Evolutionary conservation across 2,797 vertebrate species (phyloP).

Genomic region (Lithobates pipiens): DNA sequence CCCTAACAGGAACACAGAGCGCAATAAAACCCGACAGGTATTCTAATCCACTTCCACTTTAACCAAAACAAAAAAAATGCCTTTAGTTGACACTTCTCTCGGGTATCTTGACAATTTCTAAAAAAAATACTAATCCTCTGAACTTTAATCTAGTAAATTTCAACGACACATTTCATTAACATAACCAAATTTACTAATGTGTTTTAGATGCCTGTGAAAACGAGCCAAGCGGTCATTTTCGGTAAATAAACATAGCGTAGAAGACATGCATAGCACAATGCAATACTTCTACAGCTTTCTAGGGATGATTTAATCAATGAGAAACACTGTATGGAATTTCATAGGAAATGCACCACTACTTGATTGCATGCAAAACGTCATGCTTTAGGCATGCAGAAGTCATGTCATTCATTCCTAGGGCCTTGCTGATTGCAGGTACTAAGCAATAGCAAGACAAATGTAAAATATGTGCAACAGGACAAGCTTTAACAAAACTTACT

Average conservation of each 20-base stretch:
- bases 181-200: not conserved
- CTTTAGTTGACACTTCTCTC: too few relatives aligned
- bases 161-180: not conserved
- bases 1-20: too few relatives aligned
- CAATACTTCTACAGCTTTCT: conserved; percentile 7
- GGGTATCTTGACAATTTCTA: not conserved
- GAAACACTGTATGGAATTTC: conserved; percentile 60
- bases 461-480: not conserved
- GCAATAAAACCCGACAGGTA: too few relatives aligned
- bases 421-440: conserved; percentile 30
- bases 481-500: conserved; percentile 1
- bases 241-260: not conserved
- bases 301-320: conserved; percentile 30
- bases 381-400: conserved; percentile 59
- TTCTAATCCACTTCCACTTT: too few relatives aligned
- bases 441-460: conserved; percentile 26
- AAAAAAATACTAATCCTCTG: not conserved
- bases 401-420: conserved; percentile 39
- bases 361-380: conserved; percentile 53
- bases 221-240: not conserved
- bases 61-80: too few relatives aligned
- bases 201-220: not conserved
- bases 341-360: conserved; percentile 44
- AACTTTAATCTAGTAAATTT: not conserved
- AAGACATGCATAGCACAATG: conserved; percentile 39